Evolutionary conservation across 2,888 invertebrate species (phyloP).

Genomic region (Theristus sp.): DNA sequence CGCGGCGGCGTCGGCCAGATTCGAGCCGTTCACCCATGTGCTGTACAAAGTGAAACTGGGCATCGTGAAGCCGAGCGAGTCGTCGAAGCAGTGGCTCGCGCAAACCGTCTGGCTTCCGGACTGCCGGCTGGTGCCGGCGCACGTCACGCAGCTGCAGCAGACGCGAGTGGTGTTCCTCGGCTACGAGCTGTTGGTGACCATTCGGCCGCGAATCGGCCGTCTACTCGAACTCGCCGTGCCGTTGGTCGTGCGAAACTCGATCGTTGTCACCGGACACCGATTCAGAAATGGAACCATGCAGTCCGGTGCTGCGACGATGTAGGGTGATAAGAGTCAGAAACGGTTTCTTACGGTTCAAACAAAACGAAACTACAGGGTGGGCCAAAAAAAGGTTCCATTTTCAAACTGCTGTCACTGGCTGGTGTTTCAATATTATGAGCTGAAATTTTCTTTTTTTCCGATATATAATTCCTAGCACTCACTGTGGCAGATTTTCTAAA

Average conservation of each 20-base stretch:
- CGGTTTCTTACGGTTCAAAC: too few species aligned
- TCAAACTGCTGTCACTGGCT: too few species aligned
- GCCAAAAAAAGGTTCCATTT: too few species aligned
- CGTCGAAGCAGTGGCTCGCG: slow-evolving; percentile 4
- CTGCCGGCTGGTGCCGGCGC: background rate
- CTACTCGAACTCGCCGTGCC: background rate
- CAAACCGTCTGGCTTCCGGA: slow-evolving; percentile 7
- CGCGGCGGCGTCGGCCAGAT: background rate
- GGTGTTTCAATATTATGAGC: too few species aligned
- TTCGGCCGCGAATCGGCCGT: background rate
- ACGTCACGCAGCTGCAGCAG: background rate
- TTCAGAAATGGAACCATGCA: background rate
- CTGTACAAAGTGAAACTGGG: background rate
- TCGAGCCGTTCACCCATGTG: background rate
- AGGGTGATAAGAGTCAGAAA: too few species aligned
- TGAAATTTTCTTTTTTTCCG: too few species aligned
- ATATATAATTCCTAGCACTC: too few species aligned
- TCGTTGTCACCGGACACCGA: background rate
- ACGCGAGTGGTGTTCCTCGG: background rate
- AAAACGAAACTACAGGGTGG: too few species aligned
- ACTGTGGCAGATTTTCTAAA: too few species aligned
- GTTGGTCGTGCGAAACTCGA: background rate
- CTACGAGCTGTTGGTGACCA: background rate
- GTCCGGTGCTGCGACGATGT: background rate
- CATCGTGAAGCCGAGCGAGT: background rate